phyloP scores from a whole-genome alignment of 1,140 invertebrate species.

The Cherax destructor region DNA sequence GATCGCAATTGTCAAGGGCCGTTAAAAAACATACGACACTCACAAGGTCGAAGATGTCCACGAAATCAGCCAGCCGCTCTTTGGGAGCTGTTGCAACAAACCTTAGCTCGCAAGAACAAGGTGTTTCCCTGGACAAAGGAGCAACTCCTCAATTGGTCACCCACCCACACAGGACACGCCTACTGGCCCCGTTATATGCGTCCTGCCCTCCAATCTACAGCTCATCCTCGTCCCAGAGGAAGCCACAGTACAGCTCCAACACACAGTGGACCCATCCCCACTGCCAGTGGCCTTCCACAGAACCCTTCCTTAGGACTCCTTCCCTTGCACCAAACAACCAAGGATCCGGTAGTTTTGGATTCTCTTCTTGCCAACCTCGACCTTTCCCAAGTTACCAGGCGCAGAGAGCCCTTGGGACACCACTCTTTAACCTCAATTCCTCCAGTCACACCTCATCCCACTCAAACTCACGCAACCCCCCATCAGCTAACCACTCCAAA shows the following conservation, averaged over 20 bases:
- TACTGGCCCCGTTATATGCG: constrained; percentile 39
- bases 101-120: constrained; percentile 45
- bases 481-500: not conserved
- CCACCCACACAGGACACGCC: constrained; percentile 23
- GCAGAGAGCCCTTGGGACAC: not conserved
- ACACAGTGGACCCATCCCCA: not conserved
- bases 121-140: constrained; percentile 54
- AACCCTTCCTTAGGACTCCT: not conserved
- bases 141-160: constrained; percentile 50
- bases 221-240: not conserved
- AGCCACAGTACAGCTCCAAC: not conserved
- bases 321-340: not conserved
- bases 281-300: not conserved
- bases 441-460: not conserved
- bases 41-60: constrained; percentile 55
- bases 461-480: not conserved
- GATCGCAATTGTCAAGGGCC: constrained; percentile 61
- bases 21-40: constrained; percentile 50
- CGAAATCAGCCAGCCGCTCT: constrained; percentile 58
- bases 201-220: constrained; percentile 14
- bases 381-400: constrained; percentile 25
- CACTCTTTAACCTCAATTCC: not conserved
- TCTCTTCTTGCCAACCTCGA: constrained; percentile 17
- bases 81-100: constrained; percentile 56
- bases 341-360: constrained; percentile 12